A percentile compares a stretch with the other conserved stretches of the same genome.
Evolutionary conservation across 2,888 invertebrate species (phyloP).

Genomic region (Drosophila quinaria): DNA sequence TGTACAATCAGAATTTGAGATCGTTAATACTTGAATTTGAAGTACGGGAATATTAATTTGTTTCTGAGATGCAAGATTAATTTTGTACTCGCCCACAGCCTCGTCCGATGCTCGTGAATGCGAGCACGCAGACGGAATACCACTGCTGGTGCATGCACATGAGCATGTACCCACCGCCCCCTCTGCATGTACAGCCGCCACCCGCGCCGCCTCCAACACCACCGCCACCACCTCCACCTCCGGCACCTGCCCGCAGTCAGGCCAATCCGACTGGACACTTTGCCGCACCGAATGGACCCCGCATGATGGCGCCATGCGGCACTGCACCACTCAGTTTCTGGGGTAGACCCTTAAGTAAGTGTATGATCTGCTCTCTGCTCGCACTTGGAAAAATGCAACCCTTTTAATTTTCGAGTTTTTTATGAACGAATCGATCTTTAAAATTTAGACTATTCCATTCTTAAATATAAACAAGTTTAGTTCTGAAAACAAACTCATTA

Average conservation of each 20-base stretch:
- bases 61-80: too few relatives aligned
- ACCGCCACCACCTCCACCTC: background rate
- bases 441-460: too few relatives aligned
- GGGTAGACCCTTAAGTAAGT: slow-evolving; percentile 50
- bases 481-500: too few relatives aligned
- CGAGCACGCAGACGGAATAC: slow-evolving; percentile 57
- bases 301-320: slow-evolving; percentile 29
- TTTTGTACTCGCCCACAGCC: slow-evolving; percentile 7
- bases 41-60: too few relatives aligned
- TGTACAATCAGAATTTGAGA: too few relatives aligned
- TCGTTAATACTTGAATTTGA: too few relatives aligned
- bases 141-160: slow-evolving; percentile 56
- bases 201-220: background rate
- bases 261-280: background rate
- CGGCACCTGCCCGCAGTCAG: background rate
- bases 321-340: slow-evolving; percentile 26
- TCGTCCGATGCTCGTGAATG: background rate
- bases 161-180: slow-evolving; percentile 37
- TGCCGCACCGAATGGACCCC: slow-evolving; percentile 2
- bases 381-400: too few relatives aligned
- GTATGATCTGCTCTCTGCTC: background rate
- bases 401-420: too few relatives aligned
- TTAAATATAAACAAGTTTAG: too few relatives aligned
- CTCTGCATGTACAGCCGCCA: background rate
- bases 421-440: too few relatives aligned